Evolutionary conservation across 2,113 vertebrate genomes (phyloP), one percentile per base, ranked within the genome.

Genomic region (Percopsis transmontana): DNA sequence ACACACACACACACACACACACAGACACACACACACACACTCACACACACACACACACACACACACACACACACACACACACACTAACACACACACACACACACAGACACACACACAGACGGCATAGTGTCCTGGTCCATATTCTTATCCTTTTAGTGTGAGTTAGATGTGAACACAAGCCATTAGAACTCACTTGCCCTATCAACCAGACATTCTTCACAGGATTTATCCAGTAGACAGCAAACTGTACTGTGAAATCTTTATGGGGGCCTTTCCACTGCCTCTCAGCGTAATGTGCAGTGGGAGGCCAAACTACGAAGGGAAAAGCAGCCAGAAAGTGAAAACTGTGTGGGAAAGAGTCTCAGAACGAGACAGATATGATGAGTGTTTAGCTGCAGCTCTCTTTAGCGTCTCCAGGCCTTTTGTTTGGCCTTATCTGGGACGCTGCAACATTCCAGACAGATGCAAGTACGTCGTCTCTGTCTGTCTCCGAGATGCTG

Each of bases 391-490:
- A 66, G 63, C 59, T 24, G 74, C 45, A 54, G 74, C 47, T 58
- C 66, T 84, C 73, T 82, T 71, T 72, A 76, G 62, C 62, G 54
- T 12, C 33, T 73, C 78, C 74, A 77, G 74, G 21, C 14, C 23
- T 14, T 13, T n/a, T 13, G 19, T 53, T 0, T 73, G 44, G 61
- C 52, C 70, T 83, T 82, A 82, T 84, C 74, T 79, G 66, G 58
- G 15, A 27, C 6, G 6, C 27, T 74, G 70, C 74, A 14, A 66
- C 78, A 83, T 84, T 77, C 78, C 77, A 81, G 80, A 74, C 69
- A 55, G 76, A 79, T 71, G 18, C 66, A 73, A 72, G 45, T 2
- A 19, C 33, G 58, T 73, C 81, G 79, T 57, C 55, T 54, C 63
- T 15, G 58, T 66, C 44, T 41, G 39, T 76, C 62, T 74, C 62